Percentiles rank a stretch among this genome's conserved stretches.
phyloP scores from a whole-genome alignment of 2,113 vertebrate species.

The Rhineura floridana region DNA sequence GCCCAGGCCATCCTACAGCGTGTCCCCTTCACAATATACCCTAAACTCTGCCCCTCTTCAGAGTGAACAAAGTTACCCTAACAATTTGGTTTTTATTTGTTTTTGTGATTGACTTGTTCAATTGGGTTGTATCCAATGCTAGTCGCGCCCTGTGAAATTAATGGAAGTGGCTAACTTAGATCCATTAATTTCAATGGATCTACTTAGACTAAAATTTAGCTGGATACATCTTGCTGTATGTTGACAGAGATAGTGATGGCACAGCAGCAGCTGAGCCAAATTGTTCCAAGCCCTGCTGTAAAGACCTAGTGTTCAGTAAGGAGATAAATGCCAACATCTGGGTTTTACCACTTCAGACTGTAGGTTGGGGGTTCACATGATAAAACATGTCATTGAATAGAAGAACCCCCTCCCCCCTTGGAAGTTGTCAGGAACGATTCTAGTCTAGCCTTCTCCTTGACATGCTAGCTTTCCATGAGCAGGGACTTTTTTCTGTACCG shows the following conservation, averaged over 20 bases:
- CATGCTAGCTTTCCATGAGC: background rate
- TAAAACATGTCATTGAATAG: background rate
- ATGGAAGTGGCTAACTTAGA: too few species aligned
- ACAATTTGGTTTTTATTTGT: background rate
- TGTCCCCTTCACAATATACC: background rate
- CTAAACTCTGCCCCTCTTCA: background rate
- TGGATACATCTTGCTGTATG: too few species aligned
- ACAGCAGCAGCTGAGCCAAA: background rate
- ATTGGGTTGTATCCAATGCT: too few species aligned
- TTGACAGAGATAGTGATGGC: background rate
- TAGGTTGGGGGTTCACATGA: background rate
- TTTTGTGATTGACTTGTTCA: background rate
- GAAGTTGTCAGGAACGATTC: too few species aligned
- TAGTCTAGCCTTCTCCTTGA: background rate
- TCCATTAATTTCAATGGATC: too few species aligned
- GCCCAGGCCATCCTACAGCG: background rate
- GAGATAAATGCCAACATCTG: background rate
- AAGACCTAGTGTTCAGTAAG: background rate
- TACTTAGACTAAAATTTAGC: too few species aligned
- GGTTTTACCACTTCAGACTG: background rate
- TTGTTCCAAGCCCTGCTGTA: background rate
- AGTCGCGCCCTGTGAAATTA: too few species aligned
- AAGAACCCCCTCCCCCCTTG: background rate
- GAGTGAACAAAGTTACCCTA: background rate
- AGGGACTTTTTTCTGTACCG: background rate